phyloP scores from a whole-genome alignment of 2,888 invertebrate species.

The Masnerella sp. region DNA sequence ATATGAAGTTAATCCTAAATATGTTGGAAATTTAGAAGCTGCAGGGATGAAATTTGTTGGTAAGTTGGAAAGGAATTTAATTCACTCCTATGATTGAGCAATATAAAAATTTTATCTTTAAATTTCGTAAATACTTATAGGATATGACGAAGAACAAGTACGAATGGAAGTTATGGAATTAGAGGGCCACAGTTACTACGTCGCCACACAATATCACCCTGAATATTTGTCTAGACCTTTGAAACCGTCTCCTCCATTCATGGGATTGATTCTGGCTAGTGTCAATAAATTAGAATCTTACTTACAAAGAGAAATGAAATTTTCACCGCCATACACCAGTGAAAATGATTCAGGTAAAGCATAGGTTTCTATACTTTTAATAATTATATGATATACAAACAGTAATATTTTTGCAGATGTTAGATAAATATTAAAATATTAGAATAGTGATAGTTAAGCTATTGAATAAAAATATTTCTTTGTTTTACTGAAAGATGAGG shows the following conservation, averaged over 20 bases:
- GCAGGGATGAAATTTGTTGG: slow-evolving; percentile 94
- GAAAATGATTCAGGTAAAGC: slow-evolving; percentile 59
- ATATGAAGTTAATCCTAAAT: slow-evolving; percentile 97
- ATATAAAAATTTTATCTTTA: background rate
- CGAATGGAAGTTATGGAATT: slow-evolving; percentile 97
- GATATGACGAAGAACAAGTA: slow-evolving; percentile 86
- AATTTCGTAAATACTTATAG: slow-evolving; percentile 69
- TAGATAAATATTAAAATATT: no score
- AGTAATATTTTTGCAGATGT: no score
- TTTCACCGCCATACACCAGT: slow-evolving; percentile 49
- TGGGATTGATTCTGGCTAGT: slow-evolving; percentile 95
- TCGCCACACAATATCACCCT: slow-evolving; percentile 86
- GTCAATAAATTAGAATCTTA: slow-evolving; percentile 81
- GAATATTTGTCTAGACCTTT: slow-evolving; percentile 96
- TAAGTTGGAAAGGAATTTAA: slow-evolving; percentile 66
- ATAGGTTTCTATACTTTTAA: background rate
- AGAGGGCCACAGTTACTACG: slow-evolving; percentile 92
- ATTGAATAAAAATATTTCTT: background rate
- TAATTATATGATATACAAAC: background rate
- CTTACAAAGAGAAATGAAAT: slow-evolving; percentile 43
- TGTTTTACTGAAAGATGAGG: slow-evolving; percentile 15
- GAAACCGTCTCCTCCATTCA: slow-evolving; percentile 95
- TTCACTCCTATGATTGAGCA: no score
- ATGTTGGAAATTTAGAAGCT: slow-evolving; percentile 87
- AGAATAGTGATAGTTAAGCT: no score